A percentile compares a stretch with the other conserved stretches of the same genome.
These are phyloP conservation scores for Hippoglossus hippoglossus DNA, from an alignment of 2,797 vertebrate species.

Conservation along the genomic window DNA sequence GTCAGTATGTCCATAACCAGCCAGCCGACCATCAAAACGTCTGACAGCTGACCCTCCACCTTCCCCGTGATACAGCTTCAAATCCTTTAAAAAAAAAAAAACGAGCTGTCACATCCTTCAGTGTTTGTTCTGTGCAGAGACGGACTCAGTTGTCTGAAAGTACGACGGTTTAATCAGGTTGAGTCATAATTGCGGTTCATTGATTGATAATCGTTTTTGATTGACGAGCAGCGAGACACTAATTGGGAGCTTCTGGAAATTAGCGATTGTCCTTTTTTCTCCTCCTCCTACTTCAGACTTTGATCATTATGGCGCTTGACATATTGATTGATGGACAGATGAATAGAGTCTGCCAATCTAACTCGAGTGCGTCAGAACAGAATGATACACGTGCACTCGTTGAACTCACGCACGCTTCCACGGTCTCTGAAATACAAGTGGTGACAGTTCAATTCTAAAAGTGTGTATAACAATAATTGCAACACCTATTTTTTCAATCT, in stretches of 20 bases:
- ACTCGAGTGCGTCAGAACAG: not conserved
- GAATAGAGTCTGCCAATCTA: conserved; percentile 34
- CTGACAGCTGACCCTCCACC: not conserved
- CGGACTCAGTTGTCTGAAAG: conserved; percentile 37
- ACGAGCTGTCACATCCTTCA: conserved; percentile 32
- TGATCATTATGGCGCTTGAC: conserved; percentile 31
- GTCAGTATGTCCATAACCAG: too few species aligned
- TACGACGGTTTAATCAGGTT: conserved; percentile 42
- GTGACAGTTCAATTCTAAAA: too few species aligned
- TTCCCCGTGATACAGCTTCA: not conserved
- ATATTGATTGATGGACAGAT: conserved; percentile 60
- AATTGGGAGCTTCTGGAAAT: conserved; percentile 66
- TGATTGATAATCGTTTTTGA: conserved; percentile 71
- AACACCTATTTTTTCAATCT: too few species aligned
- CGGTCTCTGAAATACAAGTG: not conserved
- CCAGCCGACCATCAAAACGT: not conserved
- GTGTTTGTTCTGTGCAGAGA: not conserved
- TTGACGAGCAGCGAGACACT: conserved; percentile 52
- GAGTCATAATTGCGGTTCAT: conserved; percentile 43
- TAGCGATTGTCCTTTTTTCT: conserved; percentile 31
- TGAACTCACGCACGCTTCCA: not conserved
- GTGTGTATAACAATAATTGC: too few species aligned
- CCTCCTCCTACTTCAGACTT: conserved; percentile 11
- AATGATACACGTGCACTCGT: too few species aligned
- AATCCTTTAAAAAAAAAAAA: not conserved